Base-by-base conservation (phyloP, 2,113 vertebrate species). In the Hypocryptadius cinnamomeus region DNA sequence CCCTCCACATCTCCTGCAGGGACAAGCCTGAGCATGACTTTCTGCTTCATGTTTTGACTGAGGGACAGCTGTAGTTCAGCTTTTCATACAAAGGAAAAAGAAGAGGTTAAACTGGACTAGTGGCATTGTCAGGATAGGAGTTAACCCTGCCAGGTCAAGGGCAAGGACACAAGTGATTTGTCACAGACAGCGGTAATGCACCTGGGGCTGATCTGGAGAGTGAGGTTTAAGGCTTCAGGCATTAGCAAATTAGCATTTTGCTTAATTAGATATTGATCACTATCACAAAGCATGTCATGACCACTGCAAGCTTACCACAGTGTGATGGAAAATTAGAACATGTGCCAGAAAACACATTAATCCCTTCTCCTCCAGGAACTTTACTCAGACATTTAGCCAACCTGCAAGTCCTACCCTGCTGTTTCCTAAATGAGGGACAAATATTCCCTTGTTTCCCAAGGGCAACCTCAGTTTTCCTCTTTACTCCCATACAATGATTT, bases 251-350 rank as follows among this genome's bases (percentile, higher is more conserved):
- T 92, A 96, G 89, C 89, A 86, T 93, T 89, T 96, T 92, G 74
- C 57, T 91, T 96, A 97, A 97, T 97, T 96, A 97, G 70, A 69
- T 97, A 97, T 94, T 92, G 95, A 97, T 97, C 91, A 19, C 64
- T 85, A 70, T 72, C 66, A 73, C 88, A 89, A 95, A 95, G 69
- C 56, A 81, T 28, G 37, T 76, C 73, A 63, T 84, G 81, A 89
- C 45, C 48, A 85, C 66, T 10, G 7, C 72, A 51, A 80, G 18
- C 63, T 89, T 60, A 53, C n/a, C 65, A 53, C 44, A 33, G 35
- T 60, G 81, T 33, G 51, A 87, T 39, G 77, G 45, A 59, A 87
- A 93, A 40, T 51, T 14, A 85, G 31, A 83, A 66, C 17, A 63
- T 14, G 8, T 72, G 20, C 25, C 63, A 92, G 35, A 82, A 92